phyloP scores from a whole-genome alignment of 2,113 vertebrate species.

The Lipophrys pholis region DNA sequence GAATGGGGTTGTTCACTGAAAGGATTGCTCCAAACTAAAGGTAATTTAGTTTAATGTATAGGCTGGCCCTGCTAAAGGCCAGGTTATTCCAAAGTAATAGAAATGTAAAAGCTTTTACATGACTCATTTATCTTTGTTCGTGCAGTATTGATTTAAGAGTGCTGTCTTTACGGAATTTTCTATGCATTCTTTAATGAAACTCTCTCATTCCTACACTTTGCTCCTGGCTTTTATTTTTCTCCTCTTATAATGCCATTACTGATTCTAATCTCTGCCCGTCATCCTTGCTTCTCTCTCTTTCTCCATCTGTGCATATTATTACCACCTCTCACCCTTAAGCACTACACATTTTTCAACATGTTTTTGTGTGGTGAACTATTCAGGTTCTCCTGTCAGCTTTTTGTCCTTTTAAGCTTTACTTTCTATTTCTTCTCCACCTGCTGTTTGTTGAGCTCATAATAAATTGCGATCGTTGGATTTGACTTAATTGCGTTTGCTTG shows the following conservation, averaged over 20 bases:
- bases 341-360: background rate
- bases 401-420: background rate
- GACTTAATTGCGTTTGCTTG: background rate
- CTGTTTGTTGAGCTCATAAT: background rate
- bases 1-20: constrained; percentile 22
- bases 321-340: background rate
- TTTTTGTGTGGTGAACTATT: background rate
- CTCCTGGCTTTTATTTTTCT: background rate
- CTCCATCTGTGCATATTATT: constrained; percentile 16
- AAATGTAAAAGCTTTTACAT: constrained; percentile 56
- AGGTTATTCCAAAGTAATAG: constrained; percentile 46
- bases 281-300: background rate
- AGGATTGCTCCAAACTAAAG: constrained; percentile 31
- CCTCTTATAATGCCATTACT: background rate
- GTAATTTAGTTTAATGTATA: constrained; percentile 50
- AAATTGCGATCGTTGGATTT: too few species aligned
- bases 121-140: constrained; percentile 60
- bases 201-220: constrained; percentile 10
- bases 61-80: background rate
- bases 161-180: constrained; percentile 58
- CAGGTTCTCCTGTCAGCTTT: background rate
- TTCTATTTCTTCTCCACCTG: background rate
- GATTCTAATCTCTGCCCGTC: constrained; percentile 27
- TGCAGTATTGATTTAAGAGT: constrained; percentile 57
- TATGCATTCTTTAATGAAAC: constrained; percentile 61